Conservation (phyloP, 2,113 vertebrate genomes). For the Corvus hawaiiensis region DNA sequence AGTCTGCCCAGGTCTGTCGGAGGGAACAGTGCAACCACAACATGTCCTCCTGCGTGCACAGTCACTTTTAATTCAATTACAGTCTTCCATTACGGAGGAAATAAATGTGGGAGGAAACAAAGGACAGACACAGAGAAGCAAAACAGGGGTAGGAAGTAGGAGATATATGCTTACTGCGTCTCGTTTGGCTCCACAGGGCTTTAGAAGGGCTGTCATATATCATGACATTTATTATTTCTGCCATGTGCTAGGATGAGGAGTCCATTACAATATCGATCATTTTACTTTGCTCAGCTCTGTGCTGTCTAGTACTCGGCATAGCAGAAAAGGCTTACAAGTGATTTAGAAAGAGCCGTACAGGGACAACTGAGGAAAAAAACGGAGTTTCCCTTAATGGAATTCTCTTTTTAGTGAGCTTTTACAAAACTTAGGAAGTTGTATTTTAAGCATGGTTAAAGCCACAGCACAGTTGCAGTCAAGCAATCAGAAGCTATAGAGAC, state of each 20-base stretch:
- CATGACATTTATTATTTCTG: constrained; percentile 45
- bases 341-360: neutral
- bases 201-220: constrained; percentile 32
- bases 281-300: neutral
- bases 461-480: neutral
- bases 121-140: constrained; percentile 9
- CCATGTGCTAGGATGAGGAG: neutral
- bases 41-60: neutral
- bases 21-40: neutral
- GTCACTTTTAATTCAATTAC: constrained; percentile 38
- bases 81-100: constrained; percentile 23
- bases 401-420: neutral
- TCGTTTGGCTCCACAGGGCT: neutral
- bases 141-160: constrained; percentile 2
- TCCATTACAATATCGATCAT: constrained; percentile 50
- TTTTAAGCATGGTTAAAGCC: neutral
- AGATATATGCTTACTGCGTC: neutral
- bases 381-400: neutral
- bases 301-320: neutral
- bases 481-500: neutral
- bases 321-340: constrained; percentile 5
- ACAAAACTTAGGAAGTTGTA: neutral
- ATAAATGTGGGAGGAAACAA: constrained; percentile 57
- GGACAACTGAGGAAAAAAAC: neutral
- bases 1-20: rapidly evolving